Conservation (phyloP, 2,888 invertebrate genomes). For the Stenolophus ochropezus region DNA sequence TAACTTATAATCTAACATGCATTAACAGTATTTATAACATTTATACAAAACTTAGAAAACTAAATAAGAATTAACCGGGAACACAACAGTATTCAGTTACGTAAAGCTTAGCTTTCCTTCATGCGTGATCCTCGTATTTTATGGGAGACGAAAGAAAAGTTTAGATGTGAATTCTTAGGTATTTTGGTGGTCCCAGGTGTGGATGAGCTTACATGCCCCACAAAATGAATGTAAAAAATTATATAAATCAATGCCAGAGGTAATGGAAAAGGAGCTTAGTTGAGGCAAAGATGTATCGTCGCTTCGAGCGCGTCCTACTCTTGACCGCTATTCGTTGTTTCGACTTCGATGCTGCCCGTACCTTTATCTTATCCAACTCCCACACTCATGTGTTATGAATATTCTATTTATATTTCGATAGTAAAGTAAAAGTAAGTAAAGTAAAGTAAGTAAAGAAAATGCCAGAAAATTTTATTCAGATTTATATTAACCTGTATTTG, state of each 20-base stretch:
- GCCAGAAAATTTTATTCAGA: no score
- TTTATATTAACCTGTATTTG: no score
- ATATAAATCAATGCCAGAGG: conserved; percentile 56
- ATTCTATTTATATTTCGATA: conserved; percentile 40
- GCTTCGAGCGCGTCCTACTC: conserved; percentile 28
- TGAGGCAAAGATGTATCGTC: conserved; percentile 52
- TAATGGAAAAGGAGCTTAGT: conserved; percentile 58
- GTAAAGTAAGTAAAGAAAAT: no score
- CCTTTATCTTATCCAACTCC: background rate
- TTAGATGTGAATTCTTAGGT: conserved; percentile 39
- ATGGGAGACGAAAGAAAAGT: background rate
- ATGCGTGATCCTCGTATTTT: background rate
- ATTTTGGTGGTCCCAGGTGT: conserved; percentile 51
- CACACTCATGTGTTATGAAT: conserved; percentile 16
- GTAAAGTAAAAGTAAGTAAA: no score
- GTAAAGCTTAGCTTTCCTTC: background rate
- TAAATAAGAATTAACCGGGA: no score
- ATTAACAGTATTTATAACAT: no score
- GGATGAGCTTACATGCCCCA: conserved; percentile 49
- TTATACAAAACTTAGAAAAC: no score
- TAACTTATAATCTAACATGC: no score
- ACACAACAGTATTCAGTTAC: no score
- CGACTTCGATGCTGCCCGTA: background rate
- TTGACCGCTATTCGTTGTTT: conserved; percentile 34
- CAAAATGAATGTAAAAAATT: conserved; percentile 56